These are phyloP conservation scores for Prunella strophiata DNA, from an alignment of 2,797 vertebrate species.

Conservation along the genomic window DNA sequence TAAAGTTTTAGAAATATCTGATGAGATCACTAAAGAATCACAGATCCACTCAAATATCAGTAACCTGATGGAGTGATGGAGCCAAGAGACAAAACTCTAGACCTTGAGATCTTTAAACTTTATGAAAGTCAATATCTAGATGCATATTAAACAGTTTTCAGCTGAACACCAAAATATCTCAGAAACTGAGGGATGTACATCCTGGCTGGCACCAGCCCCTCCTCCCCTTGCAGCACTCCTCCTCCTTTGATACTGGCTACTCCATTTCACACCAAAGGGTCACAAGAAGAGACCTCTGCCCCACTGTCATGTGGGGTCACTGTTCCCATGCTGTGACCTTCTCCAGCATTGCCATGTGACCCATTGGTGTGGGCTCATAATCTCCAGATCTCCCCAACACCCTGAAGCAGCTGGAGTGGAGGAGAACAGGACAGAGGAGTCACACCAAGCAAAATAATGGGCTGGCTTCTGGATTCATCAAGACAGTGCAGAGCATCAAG, in stretches of 20 bases:
- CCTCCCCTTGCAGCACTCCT: background rate
- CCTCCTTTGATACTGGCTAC: background rate
- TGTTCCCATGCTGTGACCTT: background rate
- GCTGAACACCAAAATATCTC: background rate
- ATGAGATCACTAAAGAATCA: background rate
- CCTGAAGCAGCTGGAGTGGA: background rate
- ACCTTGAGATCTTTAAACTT: background rate
- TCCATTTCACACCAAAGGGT: background rate
- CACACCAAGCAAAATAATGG: background rate
- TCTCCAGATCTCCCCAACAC: background rate
- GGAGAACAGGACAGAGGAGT: background rate
- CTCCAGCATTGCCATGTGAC: accelerated
- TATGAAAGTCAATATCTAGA: background rate
- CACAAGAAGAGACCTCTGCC: background rate
- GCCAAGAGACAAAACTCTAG: background rate
- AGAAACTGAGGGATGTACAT: background rate
- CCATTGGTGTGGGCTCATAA: accelerated
- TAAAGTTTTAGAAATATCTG: background rate
- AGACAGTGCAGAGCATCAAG: background rate
- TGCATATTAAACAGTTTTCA: background rate
- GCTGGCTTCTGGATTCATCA: background rate
- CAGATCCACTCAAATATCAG: background rate
- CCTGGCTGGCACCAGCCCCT: background rate
- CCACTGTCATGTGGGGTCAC: accelerated
- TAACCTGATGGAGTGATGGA: background rate